Conservation (phyloP, 2,113 vertebrate genomes). For the Cyrtonyx montezumae region DNA sequence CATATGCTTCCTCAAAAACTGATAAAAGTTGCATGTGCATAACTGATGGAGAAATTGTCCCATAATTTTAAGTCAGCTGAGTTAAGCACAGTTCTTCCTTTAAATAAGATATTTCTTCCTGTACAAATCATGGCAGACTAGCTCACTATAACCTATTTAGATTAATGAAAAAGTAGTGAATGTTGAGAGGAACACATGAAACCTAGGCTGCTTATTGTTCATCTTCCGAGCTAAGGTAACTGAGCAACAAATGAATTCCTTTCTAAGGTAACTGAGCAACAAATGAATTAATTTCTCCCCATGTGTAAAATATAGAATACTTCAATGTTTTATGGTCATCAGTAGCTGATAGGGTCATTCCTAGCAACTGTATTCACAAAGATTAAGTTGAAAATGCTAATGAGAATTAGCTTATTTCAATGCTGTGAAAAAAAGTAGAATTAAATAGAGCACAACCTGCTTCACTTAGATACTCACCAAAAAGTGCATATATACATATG, state of each 20-base stretch:
- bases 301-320: background rate
- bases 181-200: background rate
- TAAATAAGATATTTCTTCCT: background rate
- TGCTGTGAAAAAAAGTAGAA: background rate
- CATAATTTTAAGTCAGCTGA: background rate
- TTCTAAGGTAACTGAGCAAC: background rate
- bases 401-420: background rate
- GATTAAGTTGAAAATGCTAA: background rate
- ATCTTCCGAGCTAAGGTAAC: background rate
- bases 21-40: slow-evolving; percentile 20
- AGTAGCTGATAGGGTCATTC: background rate
- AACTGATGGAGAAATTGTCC: slow-evolving; percentile 18
- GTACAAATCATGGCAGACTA: background rate
- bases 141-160: background rate
- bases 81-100: background rate
- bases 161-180: background rate
- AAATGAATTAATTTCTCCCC: background rate
- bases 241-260: background rate
- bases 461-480: background rate
- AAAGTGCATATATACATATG: background rate
- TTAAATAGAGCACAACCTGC: background rate
- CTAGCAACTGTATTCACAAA: background rate
- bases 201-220: background rate
- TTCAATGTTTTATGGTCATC: background rate
- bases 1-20: slow-evolving; percentile 40